Conservation (phyloP, 2,888 invertebrate species). For the Villa cingulata region DNA sequence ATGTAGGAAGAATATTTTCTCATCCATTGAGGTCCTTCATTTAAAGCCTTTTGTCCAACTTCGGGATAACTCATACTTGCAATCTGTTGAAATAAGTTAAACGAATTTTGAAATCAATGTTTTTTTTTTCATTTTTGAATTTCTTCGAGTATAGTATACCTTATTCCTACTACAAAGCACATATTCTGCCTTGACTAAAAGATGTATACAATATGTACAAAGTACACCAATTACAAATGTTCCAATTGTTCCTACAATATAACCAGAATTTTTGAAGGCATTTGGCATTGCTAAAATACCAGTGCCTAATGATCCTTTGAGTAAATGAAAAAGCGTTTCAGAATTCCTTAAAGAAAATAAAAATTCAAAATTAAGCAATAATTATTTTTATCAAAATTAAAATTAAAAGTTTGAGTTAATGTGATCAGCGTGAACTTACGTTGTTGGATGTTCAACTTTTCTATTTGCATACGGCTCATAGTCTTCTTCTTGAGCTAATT, state of each 20-base stretch:
- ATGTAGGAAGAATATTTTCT: constrained; percentile 49
- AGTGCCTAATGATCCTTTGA: constrained; percentile 88
- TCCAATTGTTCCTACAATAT: constrained; percentile 57
- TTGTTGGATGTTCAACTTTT: constrained; percentile 51
- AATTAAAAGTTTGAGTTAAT: background rate
- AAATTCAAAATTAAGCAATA: too few relatives aligned
- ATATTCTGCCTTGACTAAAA: constrained; percentile 50
- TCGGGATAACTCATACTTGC: constrained; percentile 66
- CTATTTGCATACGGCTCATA: constrained; percentile 60
- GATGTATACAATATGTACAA: constrained; percentile 88
- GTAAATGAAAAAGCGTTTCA: constrained; percentile 76
- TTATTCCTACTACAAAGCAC: constrained; percentile 44
- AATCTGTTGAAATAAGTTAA: constrained; percentile 20
- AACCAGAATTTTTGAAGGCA: constrained; percentile 53
- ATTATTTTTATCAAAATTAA: too few relatives aligned
- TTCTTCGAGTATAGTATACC: constrained; percentile 18
- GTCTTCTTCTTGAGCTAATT: constrained; percentile 25
- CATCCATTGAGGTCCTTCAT: constrained; percentile 57
- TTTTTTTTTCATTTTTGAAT: background rate
- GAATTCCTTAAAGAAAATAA: constrained; percentile 45
- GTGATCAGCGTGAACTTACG: constrained; percentile 41
- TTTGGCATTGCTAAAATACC: constrained; percentile 80
- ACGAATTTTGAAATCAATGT: background rate
- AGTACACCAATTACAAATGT: constrained; percentile 73
- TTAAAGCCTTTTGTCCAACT: constrained; percentile 64